phyloP scores from a whole-genome alignment of 1,140 invertebrate genomes.

The Papilio polytes region DNA sequence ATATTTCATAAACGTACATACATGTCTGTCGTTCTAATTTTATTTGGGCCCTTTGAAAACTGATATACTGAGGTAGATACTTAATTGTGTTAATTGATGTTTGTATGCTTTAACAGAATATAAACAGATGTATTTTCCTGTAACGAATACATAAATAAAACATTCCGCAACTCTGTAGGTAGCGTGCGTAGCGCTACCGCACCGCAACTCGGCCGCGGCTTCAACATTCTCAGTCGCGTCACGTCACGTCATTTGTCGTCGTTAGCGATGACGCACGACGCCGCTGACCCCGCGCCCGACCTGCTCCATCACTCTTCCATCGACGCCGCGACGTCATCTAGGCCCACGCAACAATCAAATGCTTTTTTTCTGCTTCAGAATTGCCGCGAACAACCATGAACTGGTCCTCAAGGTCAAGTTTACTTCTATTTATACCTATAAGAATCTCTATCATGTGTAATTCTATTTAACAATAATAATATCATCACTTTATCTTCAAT shows the following conservation, averaged over 20 bases:
- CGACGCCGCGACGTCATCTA: conserved; percentile 51
- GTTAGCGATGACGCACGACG: conserved; percentile 82
- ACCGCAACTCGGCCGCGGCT: conserved; percentile 37
- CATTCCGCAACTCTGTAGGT: conserved; percentile 41
- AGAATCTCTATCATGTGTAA: background rate
- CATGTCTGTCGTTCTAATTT: background rate
- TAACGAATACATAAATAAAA: conserved; percentile 40
- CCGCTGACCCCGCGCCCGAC: conserved; percentile 72
- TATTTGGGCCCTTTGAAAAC: conserved; percentile 12
- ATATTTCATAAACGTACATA: background rate
- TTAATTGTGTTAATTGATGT: conserved; percentile 39
- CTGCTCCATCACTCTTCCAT: conserved; percentile 77
- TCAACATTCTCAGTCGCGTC: conserved; percentile 58
- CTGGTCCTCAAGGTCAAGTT: conserved; percentile 29
- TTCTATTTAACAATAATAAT: conserved; percentile 27
- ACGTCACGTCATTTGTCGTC: conserved; percentile 82
- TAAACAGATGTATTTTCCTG: conserved; percentile 40
- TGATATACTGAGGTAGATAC: conserved; percentile 28
- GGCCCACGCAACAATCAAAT: conserved; percentile 25
- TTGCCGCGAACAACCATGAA: conserved; percentile 27
- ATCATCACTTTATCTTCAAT: background rate
- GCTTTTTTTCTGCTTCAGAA: conserved; percentile 6
- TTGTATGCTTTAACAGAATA: conserved; percentile 37
- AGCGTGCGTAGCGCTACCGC: conserved; percentile 31
- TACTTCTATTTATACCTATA: conserved; percentile 4